Evolutionary conservation across 2,113 vertebrate species (phyloP).

Genomic region (Sakesphorus luctuosus): DNA sequence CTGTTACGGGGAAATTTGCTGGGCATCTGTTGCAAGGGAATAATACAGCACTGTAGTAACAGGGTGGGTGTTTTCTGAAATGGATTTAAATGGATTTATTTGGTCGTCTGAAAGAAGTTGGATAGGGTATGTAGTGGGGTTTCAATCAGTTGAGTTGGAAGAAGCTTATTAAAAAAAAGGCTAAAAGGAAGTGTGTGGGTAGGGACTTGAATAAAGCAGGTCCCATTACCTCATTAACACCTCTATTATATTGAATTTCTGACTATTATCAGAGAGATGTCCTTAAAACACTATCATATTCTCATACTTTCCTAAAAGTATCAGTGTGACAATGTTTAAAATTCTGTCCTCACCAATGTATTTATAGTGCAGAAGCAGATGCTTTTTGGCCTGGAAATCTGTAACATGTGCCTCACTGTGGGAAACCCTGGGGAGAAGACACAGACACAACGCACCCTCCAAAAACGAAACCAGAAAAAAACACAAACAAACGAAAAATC

Average conservation of each 20-base stretch:
- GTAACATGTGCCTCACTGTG: neutral
- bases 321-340: neutral
- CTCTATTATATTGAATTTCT: neutral
- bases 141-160: neutral
- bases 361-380: neutral
- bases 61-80: fast-evolving
- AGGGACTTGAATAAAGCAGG: neutral
- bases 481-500: neutral
- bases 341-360: neutral
- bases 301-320: neutral
- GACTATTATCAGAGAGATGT: neutral
- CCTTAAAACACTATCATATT: neutral
- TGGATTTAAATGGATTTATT: neutral
- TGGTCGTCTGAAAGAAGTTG: neutral
- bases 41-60: neutral
- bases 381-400: neutral
- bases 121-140: neutral
- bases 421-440: neutral
- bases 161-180: neutral
- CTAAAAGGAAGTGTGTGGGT: neutral
- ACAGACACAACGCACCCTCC: fast-evolving
- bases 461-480: neutral
- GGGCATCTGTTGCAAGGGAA: neutral
- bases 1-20: neutral
- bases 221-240: neutral